Percentiles rank a stretch among this genome's conserved stretches.
These are phyloP conservation scores for Drosophila mimetica DNA, from an alignment of 2,888 invertebrate genomes.

Conservation along the genomic window DNA sequence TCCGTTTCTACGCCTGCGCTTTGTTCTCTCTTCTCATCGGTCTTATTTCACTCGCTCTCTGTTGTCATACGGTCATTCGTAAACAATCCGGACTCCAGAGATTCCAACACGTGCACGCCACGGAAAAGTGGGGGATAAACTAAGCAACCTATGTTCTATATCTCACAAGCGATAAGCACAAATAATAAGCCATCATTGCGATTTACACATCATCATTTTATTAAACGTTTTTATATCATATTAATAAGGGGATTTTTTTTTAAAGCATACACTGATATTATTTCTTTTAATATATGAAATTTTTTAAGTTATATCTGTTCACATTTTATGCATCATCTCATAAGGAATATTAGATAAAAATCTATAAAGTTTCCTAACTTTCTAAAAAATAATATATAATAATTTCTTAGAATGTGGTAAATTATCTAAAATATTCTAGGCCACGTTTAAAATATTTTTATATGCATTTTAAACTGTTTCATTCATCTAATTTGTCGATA, in stretches of 20 bases:
- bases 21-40: not conserved
- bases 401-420: too few relatives aligned
- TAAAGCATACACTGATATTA: not conserved
- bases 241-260: not conserved
- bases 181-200: not conserved
- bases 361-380: too few relatives aligned
- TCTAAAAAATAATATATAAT: too few relatives aligned
- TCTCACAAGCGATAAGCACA: too few relatives aligned
- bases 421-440: too few relatives aligned
- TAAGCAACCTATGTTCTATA: not conserved
- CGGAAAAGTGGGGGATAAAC: not conserved
- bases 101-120: constrained; percentile 56
- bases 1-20: constrained; percentile 65
- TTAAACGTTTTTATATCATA: not conserved
- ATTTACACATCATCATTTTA: not conserved
- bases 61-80: constrained; percentile 72
- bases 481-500: too few relatives aligned
- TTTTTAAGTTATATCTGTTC: too few relatives aligned
- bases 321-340: too few relatives aligned
- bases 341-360: too few relatives aligned
- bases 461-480: too few relatives aligned
- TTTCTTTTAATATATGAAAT: not conserved
- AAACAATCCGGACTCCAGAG: constrained; percentile 55
- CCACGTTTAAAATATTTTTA: too few relatives aligned
- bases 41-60: constrained; percentile 57